Evolutionary conservation across 92 coral and sea anemone species (phyloP).

Genomic region (Pocillopora meandrina): DNA sequence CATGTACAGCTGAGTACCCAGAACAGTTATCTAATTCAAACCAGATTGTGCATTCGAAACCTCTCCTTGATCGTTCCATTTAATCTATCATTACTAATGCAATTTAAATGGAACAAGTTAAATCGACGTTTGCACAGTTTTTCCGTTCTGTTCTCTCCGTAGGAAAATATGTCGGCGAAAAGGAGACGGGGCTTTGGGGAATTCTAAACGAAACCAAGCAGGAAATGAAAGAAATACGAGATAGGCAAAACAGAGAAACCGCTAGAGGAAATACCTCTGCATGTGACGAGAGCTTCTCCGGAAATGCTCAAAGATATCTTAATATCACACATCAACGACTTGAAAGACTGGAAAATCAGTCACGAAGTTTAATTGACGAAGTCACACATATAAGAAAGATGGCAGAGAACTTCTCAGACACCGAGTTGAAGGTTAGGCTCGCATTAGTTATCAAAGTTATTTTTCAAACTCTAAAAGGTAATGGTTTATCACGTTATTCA

Average conservation of each 20-base stretch:
- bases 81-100: conserved; percentile 9
- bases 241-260: background rate
- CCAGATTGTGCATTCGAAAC: background rate
- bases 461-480: no score
- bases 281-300: conserved; percentile 20
- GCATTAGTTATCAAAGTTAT: no score
- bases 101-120: background rate
- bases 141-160: background rate
- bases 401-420: background rate
- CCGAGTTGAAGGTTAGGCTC: conserved; percentile 3
- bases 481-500: background rate
- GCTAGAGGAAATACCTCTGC: background rate
- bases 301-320: conserved; percentile 5
- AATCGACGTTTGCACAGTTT: background rate
- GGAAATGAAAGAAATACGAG: conserved; percentile 12
- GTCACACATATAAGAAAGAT: background rate
- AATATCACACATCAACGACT: background rate
- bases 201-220: conserved; percentile 19
- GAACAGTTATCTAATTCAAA: background rate
- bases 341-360: conserved; percentile 16
- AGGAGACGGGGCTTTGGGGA: background rate
- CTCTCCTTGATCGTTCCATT: background rate
- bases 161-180: conserved; percentile 12
- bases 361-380: conserved; percentile 5
- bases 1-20: no score